A percentile compares a stretch with the other conserved stretches of the same genome.
Evolutionary conservation across 2,113 vertebrate species (phyloP).

Genomic region (Lethenteron camtschaticum): DNA sequence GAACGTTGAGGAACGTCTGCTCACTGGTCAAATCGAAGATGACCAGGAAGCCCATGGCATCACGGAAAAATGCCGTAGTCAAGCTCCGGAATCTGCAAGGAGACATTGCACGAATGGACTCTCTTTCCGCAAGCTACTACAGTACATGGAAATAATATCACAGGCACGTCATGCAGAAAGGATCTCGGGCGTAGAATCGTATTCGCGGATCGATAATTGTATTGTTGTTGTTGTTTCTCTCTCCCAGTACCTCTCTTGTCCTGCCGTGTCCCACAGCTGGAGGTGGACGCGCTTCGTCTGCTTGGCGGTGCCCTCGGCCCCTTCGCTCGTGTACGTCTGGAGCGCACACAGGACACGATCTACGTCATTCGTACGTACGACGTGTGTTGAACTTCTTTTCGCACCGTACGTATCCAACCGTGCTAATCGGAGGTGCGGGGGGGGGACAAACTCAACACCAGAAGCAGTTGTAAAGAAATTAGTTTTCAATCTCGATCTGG

Average conservation of each 20-base stretch:
- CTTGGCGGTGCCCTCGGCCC: not conserved
- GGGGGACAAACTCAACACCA: too few relatives aligned
- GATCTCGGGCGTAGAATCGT: not conserved
- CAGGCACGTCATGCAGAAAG: not conserved
- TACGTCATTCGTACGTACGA: too few relatives aligned
- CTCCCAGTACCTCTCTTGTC: constrained; percentile 1
- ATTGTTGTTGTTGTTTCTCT: not conserved
- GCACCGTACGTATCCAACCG: too few relatives aligned
- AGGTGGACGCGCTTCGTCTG: not conserved
- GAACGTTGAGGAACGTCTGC: constrained; percentile 1
- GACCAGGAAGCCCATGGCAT: constrained; percentile 1
- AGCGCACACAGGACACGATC: not conserved
- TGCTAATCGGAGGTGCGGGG: too few relatives aligned
- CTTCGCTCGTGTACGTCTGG: not conserved
- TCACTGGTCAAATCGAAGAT: not conserved
- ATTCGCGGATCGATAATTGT: not conserved
- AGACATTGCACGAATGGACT: not conserved
- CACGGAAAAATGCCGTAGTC: not conserved
- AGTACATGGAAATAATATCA: too few relatives aligned
- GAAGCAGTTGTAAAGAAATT: too few relatives aligned
- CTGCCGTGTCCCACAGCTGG: constrained; percentile 3
- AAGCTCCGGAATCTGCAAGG: not conserved
- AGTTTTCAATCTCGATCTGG: too few relatives aligned
- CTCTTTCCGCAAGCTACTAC: too few relatives aligned
- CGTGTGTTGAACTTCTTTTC: too few relatives aligned